Conservation (phyloP, 1,140 invertebrate species). For the Bicyclus anynana region DNA sequence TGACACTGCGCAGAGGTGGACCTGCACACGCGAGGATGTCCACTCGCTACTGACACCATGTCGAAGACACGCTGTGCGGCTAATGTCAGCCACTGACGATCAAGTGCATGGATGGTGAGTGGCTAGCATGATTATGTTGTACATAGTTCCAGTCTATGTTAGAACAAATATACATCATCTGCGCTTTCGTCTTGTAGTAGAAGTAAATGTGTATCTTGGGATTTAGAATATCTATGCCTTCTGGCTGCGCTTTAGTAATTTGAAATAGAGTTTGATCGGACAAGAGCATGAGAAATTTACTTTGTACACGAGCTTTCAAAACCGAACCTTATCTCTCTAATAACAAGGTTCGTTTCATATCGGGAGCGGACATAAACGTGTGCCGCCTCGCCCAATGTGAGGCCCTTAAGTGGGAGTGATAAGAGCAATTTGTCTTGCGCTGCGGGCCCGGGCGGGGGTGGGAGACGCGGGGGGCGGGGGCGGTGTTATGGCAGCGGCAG, state of each 20-base stretch:
- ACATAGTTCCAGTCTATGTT: too few relatives aligned
- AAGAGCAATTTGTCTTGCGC: conserved; percentile 40
- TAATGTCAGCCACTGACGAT: too few relatives aligned
- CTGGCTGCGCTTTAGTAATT: conserved; percentile 27
- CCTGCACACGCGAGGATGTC: too few relatives aligned
- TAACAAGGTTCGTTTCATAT: background rate
- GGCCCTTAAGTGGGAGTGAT: conserved; percentile 35
- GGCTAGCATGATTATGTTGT: too few relatives aligned
- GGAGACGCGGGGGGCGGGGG: background rate
- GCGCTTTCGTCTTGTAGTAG: too few relatives aligned
- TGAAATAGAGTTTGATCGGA: conserved; percentile 31
- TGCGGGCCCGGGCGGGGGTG: conserved; percentile 29
- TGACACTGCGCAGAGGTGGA: too few relatives aligned
- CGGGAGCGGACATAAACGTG: background rate
- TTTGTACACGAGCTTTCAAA: background rate
- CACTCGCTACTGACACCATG: too few relatives aligned
- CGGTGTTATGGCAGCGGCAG: background rate
- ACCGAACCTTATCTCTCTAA: background rate
- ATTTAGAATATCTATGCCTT: background rate
- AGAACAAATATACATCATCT: too few relatives aligned
- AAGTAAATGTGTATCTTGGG: too few relatives aligned
- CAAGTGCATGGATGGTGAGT: too few relatives aligned
- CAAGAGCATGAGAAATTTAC: conserved; percentile 22
- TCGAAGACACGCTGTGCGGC: too few relatives aligned
- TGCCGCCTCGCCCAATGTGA: conserved; percentile 22